Base-by-base conservation (phyloP, 2,113 vertebrate genomes). In the Uropsilus gracilis region DNA sequence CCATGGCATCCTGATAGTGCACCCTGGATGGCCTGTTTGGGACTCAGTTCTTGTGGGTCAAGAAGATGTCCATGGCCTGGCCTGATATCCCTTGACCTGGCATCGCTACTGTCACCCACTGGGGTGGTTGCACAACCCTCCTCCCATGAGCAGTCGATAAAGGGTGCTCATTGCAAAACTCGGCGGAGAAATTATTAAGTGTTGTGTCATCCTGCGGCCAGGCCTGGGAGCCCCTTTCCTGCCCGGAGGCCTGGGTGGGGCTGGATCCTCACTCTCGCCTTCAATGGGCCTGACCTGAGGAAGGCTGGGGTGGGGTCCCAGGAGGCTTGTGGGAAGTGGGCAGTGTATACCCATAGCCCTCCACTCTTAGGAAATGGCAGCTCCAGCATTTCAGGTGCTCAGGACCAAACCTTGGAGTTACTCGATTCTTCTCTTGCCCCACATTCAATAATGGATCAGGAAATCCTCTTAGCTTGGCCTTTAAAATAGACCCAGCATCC, bases 121-220 rank as follows among this genome's bases (percentile, higher is more conserved):
- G 91, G n/a, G 63, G 84, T 20, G 8, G 73, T 97, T 97, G 96
- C 93, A 95, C 95, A 95, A 97, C 20, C 91, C 66, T 8, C n/a
- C 53, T 92, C 80, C 80, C 73, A 63, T 53, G 8, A 53, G 91
- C 86, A 57, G 94, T 89, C 39, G 80, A 97, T 97, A 97, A 97
- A 96, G 86, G 50, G 84, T 61, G 50, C 76, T 91, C 86, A 44
- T 97, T 97, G 96, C 96, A 96, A 97, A 95, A 97, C 61, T n/a
- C 77, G 1, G 91, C 17, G 2, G 97, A 83, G 96, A 96, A 91
- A 93, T 94, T 89, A 94, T 93, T 89, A 86, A 94, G 89, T 80
- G 63, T 96, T 97, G 96, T 97, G 96, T 93, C 96, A 97, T 85
- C 75, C 87, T 91, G 93, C 0, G 93, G 94, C 86, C 57, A 46